phyloP scores from a whole-genome alignment of 2,888 invertebrate genomes.

The Antheraea yamamai region DNA sequence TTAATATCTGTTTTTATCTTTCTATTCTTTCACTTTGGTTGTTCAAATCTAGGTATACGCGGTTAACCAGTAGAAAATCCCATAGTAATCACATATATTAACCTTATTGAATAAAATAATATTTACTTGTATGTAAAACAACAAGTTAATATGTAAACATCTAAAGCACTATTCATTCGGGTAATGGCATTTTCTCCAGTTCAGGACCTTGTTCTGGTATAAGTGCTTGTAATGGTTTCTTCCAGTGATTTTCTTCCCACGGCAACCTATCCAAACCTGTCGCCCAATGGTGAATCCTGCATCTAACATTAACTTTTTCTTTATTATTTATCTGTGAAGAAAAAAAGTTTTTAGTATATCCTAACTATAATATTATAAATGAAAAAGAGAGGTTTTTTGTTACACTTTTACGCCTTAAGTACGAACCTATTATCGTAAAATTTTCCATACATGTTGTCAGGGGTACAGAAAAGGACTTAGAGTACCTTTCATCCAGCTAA shows the following conservation, averaged over 20 bases:
- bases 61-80: neutral
- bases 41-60: neutral
- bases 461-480: too few species aligned
- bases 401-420: too few species aligned
- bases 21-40: neutral
- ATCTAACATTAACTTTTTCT: slow-evolving; percentile 88
- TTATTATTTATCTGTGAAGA: slow-evolving; percentile 85
- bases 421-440: too few species aligned
- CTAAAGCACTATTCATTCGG: slow-evolving; percentile 16
- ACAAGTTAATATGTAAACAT: neutral
- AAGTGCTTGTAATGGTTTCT: slow-evolving; percentile 79
- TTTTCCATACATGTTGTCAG: too few species aligned
- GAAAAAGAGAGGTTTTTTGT: too few species aligned
- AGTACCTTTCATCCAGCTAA: too few species aligned
- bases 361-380: neutral
- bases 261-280: slow-evolving; percentile 83
- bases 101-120: neutral
- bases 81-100: neutral
- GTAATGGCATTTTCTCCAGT: slow-evolving; percentile 61
- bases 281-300: slow-evolving; percentile 90
- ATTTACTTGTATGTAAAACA: neutral
- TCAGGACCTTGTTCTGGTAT: slow-evolving; percentile 77
- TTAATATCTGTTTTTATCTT: neutral
- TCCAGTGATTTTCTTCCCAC: slow-evolving; percentile 79
- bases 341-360: too few species aligned